Conservation (phyloP, 2,797 vertebrate genomes). For the Ictinia mississippiensis region DNA sequence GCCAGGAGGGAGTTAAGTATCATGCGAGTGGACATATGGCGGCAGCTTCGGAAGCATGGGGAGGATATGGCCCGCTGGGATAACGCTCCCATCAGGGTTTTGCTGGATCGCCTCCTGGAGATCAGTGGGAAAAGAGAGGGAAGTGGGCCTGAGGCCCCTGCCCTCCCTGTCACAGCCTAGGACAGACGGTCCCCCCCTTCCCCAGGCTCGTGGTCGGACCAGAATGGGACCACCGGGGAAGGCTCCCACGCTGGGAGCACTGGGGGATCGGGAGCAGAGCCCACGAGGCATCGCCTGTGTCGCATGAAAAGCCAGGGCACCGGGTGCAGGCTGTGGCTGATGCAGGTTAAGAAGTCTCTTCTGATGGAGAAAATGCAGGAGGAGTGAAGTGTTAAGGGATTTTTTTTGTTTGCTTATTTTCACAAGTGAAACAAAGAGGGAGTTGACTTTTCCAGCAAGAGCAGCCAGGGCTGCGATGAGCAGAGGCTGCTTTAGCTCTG, state of each 20-base stretch:
- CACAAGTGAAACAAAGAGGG: neutral
- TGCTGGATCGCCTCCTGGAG: slow-evolving; percentile 45
- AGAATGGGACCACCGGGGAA: neutral
- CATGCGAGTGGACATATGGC: slow-evolving; percentile 20
- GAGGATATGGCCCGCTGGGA: slow-evolving; percentile 50
- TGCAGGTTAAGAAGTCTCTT: neutral
- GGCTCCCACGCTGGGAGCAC: neutral
- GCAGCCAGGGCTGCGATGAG: neutral
- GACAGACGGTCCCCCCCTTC: neutral
- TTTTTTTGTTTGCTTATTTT: neutral
- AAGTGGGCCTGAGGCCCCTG: neutral
- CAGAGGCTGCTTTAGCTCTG: neutral
- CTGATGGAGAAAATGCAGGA: neutral
- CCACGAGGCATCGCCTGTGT: fast-evolving
- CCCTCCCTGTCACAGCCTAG: neutral
- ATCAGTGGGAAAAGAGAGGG: neutral
- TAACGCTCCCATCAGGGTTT: neutral
- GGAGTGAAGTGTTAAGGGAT: neutral
- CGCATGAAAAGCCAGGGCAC: neutral
- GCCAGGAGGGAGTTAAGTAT: neutral
- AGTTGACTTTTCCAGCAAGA: neutral
- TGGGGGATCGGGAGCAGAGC: neutral
- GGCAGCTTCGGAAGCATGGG: slow-evolving; percentile 23
- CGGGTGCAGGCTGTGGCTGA: fast-evolving
- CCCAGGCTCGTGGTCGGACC: neutral